These are phyloP conservation scores for Indicator maculatus DNA, from an alignment of 2,113 vertebrate genomes.

Conservation along the genomic window DNA sequence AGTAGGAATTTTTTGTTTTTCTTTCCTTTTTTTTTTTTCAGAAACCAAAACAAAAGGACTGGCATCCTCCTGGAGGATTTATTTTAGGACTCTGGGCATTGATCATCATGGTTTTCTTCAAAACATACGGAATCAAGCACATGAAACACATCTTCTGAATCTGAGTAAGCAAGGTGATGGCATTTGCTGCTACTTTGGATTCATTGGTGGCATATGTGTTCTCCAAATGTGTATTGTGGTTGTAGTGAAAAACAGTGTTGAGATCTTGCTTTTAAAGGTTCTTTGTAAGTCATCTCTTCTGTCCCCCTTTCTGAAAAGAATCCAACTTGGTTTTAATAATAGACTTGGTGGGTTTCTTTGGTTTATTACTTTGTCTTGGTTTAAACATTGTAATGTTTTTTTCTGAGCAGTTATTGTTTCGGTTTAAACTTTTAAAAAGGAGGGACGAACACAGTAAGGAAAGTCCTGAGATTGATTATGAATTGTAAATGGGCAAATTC, in stretches of 20 bases:
- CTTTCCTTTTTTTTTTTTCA: conserved; percentile 50
- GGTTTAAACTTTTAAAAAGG: background rate
- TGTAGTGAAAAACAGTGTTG: background rate
- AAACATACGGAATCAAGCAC: conserved; percentile 95
- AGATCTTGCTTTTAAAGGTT: background rate
- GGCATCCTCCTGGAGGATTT: conserved; percentile 98
- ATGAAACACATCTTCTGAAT: conserved; percentile 95
- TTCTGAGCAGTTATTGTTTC: background rate
- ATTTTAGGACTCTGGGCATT: conserved; percentile 96
- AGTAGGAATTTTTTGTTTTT: background rate
- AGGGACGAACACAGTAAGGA: background rate
- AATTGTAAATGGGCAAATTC: background rate
- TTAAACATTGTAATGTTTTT: background rate
- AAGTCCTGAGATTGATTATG: background rate
- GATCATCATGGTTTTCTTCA: conserved; percentile 97
- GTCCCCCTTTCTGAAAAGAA: background rate
- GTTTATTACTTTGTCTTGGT: background rate
- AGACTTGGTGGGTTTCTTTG: background rate
- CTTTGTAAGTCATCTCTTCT: background rate
- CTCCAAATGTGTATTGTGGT: background rate
- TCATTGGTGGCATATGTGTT: background rate
- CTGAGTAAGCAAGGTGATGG: background rate
- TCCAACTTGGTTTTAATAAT: background rate
- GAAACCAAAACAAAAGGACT: conserved; percentile 97
- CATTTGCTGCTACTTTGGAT: background rate